Evolutionary conservation across 1,140 invertebrate genomes (phyloP).

Genomic region (Polypedilum pembai): DNA sequence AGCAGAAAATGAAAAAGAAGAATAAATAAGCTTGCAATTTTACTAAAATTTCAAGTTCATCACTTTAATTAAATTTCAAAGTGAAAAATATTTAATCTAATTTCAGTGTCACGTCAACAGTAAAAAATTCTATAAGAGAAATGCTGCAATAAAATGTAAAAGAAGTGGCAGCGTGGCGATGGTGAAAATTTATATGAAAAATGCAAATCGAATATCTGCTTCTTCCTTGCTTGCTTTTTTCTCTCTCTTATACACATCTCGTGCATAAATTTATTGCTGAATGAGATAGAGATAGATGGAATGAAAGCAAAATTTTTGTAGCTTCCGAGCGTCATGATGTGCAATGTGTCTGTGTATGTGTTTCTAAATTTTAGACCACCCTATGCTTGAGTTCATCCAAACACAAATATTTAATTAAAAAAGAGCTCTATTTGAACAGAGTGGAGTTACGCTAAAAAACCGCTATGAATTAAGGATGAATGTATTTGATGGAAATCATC

Average conservation of each 20-base stretch:
- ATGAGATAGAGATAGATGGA: background rate
- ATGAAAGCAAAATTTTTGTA: background rate
- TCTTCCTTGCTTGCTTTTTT: background rate
- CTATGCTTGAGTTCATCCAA: background rate
- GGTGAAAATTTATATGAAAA: background rate
- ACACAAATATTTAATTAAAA: constrained; percentile 20
- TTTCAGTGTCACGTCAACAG: background rate
- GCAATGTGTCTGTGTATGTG: too few species aligned
- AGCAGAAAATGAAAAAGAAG: too few species aligned
- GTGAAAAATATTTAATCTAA: background rate
- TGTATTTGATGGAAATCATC: background rate
- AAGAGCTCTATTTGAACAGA: constrained; percentile 3
- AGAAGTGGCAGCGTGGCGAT: too few species aligned
- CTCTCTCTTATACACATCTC: background rate
- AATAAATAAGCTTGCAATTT: too few species aligned
- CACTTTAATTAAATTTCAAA: too few species aligned
- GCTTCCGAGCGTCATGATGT: background rate
- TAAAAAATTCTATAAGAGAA: background rate
- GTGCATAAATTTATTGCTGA: constrained; percentile 13
- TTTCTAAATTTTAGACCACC: background rate
- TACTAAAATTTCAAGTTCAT: too few species aligned
- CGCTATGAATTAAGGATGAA: background rate
- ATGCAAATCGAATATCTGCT: background rate
- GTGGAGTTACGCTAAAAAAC: background rate
- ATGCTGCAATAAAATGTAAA: background rate